These are phyloP conservation scores for Atherinosoma microstoma DNA, from an alignment of 2,797 vertebrate genomes.

Conservation along the genomic window DNA sequence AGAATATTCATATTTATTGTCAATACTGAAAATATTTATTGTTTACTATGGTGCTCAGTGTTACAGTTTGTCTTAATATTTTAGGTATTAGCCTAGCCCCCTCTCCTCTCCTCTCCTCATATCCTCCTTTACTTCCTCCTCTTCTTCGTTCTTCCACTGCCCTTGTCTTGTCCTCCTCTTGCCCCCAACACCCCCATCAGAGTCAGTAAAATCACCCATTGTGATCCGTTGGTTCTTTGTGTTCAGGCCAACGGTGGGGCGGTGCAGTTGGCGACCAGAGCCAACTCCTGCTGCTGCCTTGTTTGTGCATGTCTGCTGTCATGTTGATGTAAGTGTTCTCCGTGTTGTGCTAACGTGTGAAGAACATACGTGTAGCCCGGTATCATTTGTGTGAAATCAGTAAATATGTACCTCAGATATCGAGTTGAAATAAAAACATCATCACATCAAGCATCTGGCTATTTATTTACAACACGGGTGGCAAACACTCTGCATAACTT, in stretches of 20 bases:
- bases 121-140: slow-evolving; percentile 9
- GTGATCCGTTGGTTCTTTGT: slow-evolving; percentile 64
- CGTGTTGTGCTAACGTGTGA: slow-evolving; percentile 71
- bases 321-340: slow-evolving; percentile 70
- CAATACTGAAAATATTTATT: slow-evolving; percentile 64
- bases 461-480: slow-evolving; percentile 3
- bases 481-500: background rate
- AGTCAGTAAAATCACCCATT: slow-evolving; percentile 37
- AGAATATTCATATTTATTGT: slow-evolving; percentile 71
- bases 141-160: slow-evolving; percentile 8
- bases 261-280: slow-evolving; percentile 22
- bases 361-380: slow-evolving; percentile 68
- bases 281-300: slow-evolving; percentile 37
- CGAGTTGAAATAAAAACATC: slow-evolving; percentile 72
- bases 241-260: slow-evolving; percentile 39
- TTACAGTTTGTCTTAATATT: slow-evolving; percentile 67
- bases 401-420: slow-evolving; percentile 69
- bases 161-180: slow-evolving; percentile 17
- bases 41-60: slow-evolving; percentile 75
- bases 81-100: slow-evolving; percentile 60
- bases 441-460: slow-evolving; percentile 18
- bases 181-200: background rate
- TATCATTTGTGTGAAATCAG: slow-evolving; percentile 68
- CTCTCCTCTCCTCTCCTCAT: slow-evolving; percentile 16
- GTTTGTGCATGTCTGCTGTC: slow-evolving; percentile 78